phyloP scores from a whole-genome alignment of 1,140 invertebrate genomes.

The Temnothorax longispinosus region DNA sequence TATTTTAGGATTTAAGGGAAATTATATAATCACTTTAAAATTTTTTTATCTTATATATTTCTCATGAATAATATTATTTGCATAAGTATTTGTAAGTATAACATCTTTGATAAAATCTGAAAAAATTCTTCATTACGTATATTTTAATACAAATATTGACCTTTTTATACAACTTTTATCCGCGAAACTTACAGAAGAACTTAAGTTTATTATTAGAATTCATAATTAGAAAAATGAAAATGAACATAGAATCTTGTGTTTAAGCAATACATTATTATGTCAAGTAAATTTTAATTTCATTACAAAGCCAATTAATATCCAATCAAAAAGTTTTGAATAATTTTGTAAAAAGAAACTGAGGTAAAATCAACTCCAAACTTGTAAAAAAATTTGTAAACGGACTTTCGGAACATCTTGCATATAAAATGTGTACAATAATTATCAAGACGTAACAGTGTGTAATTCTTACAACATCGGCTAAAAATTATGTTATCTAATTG shows the following conservation, averaged over 20 bases:
- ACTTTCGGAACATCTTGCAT: neutral
- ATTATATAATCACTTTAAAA: neutral
- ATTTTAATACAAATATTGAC: neutral
- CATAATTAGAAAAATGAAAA: neutral
- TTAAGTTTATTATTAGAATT: conserved; percentile 3
- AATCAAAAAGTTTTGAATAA: neutral
- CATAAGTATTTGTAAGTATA: neutral
- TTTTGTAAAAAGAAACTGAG: neutral
- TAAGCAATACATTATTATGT: neutral
- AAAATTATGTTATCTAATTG: neutral
- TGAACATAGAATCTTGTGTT: neutral
- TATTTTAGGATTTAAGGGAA: neutral
- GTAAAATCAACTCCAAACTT: neutral
- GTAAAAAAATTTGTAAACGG: neutral
- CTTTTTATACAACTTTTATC: too few relatives aligned
- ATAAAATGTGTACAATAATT: neutral
- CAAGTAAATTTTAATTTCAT: neutral
- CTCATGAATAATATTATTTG: neutral
- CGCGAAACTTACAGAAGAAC: neutral
- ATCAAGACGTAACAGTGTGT: neutral
- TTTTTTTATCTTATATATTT: neutral
- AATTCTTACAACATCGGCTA: neutral
- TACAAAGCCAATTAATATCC: neutral
- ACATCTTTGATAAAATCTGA: neutral
- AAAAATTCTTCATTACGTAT: neutral